These are phyloP conservation scores for Gymnoscelis rufifasciata DNA, from an alignment of 2,888 invertebrate genomes.

Conservation along the genomic window DNA sequence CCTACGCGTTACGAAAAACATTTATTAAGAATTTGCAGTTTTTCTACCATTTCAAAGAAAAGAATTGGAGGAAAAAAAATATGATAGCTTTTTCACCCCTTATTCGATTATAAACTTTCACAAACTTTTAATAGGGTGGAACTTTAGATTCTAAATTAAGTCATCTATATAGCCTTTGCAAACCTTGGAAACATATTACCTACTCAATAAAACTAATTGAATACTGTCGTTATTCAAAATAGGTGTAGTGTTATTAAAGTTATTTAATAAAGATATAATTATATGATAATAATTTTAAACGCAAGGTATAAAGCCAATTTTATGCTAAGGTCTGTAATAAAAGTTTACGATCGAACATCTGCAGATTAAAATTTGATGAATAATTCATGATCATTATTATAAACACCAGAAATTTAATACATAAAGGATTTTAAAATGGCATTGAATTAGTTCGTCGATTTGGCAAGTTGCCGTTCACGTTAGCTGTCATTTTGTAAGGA, in stretches of 20 bases:
- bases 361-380: constrained; percentile 40
- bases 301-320: constrained; percentile 19
- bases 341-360: constrained; percentile 30
- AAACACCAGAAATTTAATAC: constrained; percentile 41
- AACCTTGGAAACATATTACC: constrained; percentile 4
- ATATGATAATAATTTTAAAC: constrained; percentile 10
- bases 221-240: constrained; percentile 1
- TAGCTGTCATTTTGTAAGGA: constrained; percentile 25
- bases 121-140: constrained; percentile 78
- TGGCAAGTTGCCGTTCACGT: constrained; percentile 28
- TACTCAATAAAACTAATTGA: constrained; percentile 2
- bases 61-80: constrained; percentile 52
- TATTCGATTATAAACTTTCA: constrained; percentile 75
- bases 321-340: constrained; percentile 21
- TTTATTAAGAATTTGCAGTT: no score
- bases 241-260: no score
- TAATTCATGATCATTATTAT: constrained; percentile 38
- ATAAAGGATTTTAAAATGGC: constrained; percentile 39
- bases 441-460: constrained; percentile 28
- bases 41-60: constrained; percentile 42
- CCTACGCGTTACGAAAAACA: no score
- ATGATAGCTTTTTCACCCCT: constrained; percentile 73
- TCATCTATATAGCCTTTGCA: constrained; percentile 45
- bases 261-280: constrained; percentile 10
- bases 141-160: constrained; percentile 73